phyloP scores from a whole-genome alignment of 1,140 invertebrate genomes.

The Aradophagus sp. region DNA sequence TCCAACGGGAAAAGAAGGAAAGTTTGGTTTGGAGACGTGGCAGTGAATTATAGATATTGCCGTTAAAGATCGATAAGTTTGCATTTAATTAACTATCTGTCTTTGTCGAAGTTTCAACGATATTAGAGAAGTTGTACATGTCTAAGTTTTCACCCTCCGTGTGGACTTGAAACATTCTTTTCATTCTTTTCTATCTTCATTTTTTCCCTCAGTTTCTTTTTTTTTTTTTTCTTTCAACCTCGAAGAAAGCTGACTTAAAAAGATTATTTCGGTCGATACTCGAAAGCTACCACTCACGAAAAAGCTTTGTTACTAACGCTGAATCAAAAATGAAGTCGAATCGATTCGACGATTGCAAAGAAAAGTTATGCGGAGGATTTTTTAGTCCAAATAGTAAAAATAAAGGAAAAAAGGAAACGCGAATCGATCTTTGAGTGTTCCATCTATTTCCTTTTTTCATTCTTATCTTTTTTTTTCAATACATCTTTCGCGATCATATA shows the following conservation, averaged over 20 bases:
- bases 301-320: constrained; percentile 33
- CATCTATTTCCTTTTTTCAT: too few species aligned
- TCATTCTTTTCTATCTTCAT: constrained; percentile 1
- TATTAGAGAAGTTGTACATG: constrained; percentile 31
- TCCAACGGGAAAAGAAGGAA: too few species aligned
- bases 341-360: constrained; percentile 24
- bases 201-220: too few species aligned
- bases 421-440: constrained; percentile 15
- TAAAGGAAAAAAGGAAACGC: constrained; percentile 28
- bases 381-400: too few species aligned
- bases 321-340: constrained; percentile 32
- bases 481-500: too few species aligned
- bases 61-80: too few species aligned
- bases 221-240: too few species aligned
- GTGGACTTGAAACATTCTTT: constrained; percentile 24
- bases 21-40: too few species aligned
- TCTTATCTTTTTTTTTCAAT: too few species aligned
- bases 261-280: constrained; percentile 33
- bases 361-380: constrained; percentile 7
- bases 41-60: too few species aligned
- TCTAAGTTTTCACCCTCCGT: constrained; percentile 9
- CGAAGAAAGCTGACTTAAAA: constrained; percentile 11
- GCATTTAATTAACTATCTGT: too few species aligned
- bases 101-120: constrained; percentile 30
- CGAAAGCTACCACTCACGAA: constrained; percentile 34